Evolutionary conservation across 1,140 invertebrate genomes (phyloP).

Genomic region (Ips typographus): DNA sequence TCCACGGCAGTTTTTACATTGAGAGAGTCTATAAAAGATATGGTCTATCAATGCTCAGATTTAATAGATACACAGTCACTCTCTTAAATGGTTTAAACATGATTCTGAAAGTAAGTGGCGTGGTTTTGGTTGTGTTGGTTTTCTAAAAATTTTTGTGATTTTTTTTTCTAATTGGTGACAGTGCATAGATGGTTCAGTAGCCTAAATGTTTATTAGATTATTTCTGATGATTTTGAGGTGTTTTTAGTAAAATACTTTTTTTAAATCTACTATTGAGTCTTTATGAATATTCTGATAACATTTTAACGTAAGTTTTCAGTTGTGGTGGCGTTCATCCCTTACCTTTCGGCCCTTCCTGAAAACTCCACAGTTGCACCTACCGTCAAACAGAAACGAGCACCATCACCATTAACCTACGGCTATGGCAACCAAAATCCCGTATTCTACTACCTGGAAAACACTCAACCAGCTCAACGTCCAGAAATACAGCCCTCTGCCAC

Average conservation of each 20-base stretch:
- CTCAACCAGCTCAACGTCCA: constrained; percentile 3
- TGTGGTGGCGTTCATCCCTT: too few species aligned
- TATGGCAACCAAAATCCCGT: constrained; percentile 16
- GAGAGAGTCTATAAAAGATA: constrained; percentile 6
- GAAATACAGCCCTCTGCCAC: constrained; percentile 19
- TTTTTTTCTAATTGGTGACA: too few species aligned
- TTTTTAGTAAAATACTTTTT: too few species aligned
- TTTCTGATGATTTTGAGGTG: too few species aligned
- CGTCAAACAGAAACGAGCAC: constrained; percentile 11
- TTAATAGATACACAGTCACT: not conserved
- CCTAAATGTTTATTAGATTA: too few species aligned
- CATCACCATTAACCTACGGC: constrained; percentile 15
- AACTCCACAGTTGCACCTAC: not conserved
- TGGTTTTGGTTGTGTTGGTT: too few species aligned
- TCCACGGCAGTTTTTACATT: constrained; percentile 2
- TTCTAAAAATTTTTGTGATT: too few species aligned
- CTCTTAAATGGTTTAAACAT: constrained; percentile 7
- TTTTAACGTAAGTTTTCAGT: too few species aligned
- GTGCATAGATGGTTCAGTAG: too few species aligned
- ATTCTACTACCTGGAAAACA: constrained; percentile 25
- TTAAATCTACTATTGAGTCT: too few species aligned
- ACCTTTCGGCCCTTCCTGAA: too few species aligned
- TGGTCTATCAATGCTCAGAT: not conserved
- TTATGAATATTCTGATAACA: too few species aligned
- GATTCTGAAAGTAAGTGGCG: constrained; percentile 6